A percentile compares a stretch with the other conserved stretches of the same genome.
Evolutionary conservation across 2,797 vertebrate genomes (phyloP).

Genomic region (Picus viridis): DNA sequence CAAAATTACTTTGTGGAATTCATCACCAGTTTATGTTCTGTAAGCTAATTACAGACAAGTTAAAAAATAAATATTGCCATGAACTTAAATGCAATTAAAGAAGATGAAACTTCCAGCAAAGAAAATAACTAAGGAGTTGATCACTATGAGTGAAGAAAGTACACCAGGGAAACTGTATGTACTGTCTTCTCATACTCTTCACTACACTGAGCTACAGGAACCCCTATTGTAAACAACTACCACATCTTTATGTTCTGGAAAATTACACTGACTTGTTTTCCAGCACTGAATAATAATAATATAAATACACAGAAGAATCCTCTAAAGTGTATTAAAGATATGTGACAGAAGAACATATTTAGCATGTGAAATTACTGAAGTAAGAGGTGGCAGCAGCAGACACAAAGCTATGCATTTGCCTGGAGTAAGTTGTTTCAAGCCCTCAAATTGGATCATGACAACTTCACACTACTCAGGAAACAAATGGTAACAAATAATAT

Average conservation of each 20-base stretch:
- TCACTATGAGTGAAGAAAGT: neutral
- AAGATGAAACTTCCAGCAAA: neutral
- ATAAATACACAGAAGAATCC: neutral
- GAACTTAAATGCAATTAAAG: neutral
- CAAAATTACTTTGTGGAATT: neutral
- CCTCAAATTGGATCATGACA: neutral
- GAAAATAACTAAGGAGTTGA: neutral
- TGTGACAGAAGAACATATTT: neutral
- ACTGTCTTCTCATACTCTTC: neutral
- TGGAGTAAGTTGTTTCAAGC: neutral
- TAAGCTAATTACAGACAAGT: neutral
- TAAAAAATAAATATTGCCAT: neutral
- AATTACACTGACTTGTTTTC: neutral
- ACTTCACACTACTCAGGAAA: neutral
- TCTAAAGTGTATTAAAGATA: neutral
- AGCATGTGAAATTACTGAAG: neutral
- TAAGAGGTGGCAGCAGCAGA: neutral
- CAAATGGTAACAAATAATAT: neutral
- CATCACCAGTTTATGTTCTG: neutral
- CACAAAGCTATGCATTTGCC: neutral
- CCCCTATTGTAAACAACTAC: neutral
- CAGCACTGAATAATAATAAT: neutral
- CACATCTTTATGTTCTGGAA: neutral
- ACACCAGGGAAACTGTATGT: neutral
- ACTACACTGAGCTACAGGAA: neutral